Evolutionary conservation across 2,113 vertebrate genomes (phyloP).

Genomic region (Balaeniceps rex): DNA sequence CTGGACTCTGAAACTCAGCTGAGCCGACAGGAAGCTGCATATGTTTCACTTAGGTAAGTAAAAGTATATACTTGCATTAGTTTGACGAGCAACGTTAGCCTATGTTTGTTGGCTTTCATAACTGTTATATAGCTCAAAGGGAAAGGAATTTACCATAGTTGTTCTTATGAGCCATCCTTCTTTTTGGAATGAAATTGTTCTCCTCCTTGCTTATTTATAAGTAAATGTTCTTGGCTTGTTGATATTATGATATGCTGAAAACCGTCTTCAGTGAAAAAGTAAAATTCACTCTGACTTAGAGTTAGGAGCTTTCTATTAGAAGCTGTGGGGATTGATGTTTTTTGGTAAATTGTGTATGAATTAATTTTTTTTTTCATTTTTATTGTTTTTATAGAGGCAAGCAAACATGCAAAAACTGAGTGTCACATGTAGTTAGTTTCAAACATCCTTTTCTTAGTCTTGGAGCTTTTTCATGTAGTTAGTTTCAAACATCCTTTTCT

Average conservation of each 20-base stretch:
- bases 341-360: background rate
- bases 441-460: too few species aligned
- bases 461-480: too few species aligned
- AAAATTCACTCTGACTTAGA: background rate
- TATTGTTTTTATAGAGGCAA: background rate
- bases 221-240: background rate
- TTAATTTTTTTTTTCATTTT: background rate
- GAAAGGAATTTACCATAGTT: background rate
- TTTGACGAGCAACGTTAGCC: background rate
- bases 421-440: too few species aligned
- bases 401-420: background rate
- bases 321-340: background rate
- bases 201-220: background rate
- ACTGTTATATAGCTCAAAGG: background rate
- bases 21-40: conserved; percentile 71
- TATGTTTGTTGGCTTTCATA: background rate
- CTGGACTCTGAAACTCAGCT: conserved; percentile 72
- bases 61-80: background rate
- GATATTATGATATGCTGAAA: background rate
- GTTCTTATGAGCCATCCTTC: background rate
- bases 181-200: background rate
- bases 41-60: conserved; percentile 75
- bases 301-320: background rate
- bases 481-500: background rate
- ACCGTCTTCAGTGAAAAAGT: background rate